phyloP scores from a whole-genome alignment of 2,113 vertebrate species.

The Pomatorhinus ruficollis region DNA sequence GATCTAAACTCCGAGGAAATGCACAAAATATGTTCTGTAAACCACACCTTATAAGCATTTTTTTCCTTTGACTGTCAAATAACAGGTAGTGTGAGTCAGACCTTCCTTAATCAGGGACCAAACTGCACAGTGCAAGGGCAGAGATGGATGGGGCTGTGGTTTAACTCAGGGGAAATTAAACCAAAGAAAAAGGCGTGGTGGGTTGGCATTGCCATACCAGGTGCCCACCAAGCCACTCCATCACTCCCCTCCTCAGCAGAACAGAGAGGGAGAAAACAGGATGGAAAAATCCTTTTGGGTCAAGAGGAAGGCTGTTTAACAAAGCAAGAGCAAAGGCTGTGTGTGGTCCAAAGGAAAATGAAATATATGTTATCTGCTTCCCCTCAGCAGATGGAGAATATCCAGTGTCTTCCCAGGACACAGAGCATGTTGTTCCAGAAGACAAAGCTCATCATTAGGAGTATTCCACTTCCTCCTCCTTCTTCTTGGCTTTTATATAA shows the following conservation, averaged over 20 bases:
- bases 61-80: background rate
- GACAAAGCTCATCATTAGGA: background rate
- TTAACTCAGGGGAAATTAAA: background rate
- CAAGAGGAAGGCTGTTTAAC: background rate
- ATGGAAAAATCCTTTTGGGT: background rate
- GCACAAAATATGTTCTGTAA: background rate
- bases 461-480: background rate
- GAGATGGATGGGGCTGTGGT: background rate
- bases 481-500: background rate
- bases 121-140: background rate
- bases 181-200: fast-evolving
- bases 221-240: background rate
- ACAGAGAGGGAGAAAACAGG: background rate
- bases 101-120: background rate
- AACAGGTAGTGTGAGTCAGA: background rate
- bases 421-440: background rate
- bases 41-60: background rate
- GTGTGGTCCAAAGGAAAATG: background rate
- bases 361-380: background rate
- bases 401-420: background rate
- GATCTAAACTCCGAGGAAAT: background rate
- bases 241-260: background rate
- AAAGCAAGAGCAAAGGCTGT: background rate
- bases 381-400: background rate
- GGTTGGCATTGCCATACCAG: background rate